These are phyloP conservation scores for Python bivittatus DNA, from an alignment of 2,113 vertebrate species.

Conservation along the genomic window DNA sequence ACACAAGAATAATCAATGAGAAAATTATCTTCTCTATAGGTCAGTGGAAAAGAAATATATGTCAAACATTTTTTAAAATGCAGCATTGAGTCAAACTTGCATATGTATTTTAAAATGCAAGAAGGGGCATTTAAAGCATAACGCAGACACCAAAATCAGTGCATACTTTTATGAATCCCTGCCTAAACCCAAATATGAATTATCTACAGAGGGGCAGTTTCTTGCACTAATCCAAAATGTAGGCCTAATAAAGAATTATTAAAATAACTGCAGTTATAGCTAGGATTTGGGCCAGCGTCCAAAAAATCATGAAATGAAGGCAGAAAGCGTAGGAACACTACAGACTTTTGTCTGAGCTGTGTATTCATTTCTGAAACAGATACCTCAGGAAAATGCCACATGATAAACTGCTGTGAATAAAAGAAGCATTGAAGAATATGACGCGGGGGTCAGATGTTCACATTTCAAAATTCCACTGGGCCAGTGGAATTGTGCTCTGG, in stretches of 20 bases:
- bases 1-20: constrained; percentile 47
- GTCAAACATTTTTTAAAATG: constrained; percentile 46
- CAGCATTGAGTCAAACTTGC: neutral
- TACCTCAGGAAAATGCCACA: neutral
- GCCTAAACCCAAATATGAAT: neutral
- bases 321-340: neutral
- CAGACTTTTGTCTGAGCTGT: neutral
- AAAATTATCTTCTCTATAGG: constrained; percentile 53
- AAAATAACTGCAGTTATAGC: neutral
- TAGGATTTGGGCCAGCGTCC: neutral
- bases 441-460: neutral
- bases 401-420: neutral
- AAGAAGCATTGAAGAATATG: neutral
- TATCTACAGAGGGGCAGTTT: neutral
- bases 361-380: neutral
- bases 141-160: constrained; percentile 23
- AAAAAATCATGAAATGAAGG: neutral
- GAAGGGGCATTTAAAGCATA: constrained; percentile 41
- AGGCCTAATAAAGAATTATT: neutral
- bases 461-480: neutral
- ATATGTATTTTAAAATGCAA: constrained; percentile 38
- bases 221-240: neutral
- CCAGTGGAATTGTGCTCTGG: neutral
- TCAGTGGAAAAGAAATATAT: constrained; percentile 47
- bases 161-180: neutral